Conservation (phyloP, 2,888 invertebrate species). For the Eristalis arbustorum region DNA sequence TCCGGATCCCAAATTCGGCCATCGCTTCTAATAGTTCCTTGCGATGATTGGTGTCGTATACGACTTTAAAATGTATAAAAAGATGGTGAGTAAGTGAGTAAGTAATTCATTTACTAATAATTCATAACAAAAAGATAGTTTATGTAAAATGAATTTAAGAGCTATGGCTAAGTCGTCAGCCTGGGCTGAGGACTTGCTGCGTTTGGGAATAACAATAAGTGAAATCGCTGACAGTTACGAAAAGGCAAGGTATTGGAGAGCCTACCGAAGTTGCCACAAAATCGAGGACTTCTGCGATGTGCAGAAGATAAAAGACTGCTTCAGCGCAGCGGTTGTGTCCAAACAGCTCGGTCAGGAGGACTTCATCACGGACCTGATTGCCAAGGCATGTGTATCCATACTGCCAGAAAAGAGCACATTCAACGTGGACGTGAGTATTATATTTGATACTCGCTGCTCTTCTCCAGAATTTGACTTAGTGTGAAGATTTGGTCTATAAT, state of each 20-base stretch:
- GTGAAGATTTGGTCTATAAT: too few relatives aligned
- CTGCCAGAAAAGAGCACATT: slow-evolving; percentile 93
- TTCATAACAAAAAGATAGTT: too few relatives aligned
- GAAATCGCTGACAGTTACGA: slow-evolving; percentile 99
- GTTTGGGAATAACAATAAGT: slow-evolving; percentile 96
- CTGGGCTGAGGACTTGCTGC: slow-evolving; percentile 94
- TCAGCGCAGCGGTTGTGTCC: slow-evolving; percentile 94
- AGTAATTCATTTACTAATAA: too few relatives aligned
- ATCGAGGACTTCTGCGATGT: slow-evolving; percentile 86
- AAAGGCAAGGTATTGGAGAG: slow-evolving; percentile 93
- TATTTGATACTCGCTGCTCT: too few relatives aligned
- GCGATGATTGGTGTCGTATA: too few relatives aligned
- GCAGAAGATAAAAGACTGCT: slow-evolving; percentile 86
- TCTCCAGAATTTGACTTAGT: too few relatives aligned
- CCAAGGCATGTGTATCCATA: slow-evolving; percentile 93
- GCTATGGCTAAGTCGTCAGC: too few relatives aligned
- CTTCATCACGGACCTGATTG: slow-evolving; percentile 91
- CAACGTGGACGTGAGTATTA: slow-evolving; percentile 99
- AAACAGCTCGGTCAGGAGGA: slow-evolving; percentile 99
- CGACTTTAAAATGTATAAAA: too few relatives aligned
- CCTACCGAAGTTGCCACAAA: slow-evolving; percentile 89
- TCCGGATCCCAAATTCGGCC: too few relatives aligned
- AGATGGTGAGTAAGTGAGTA: too few relatives aligned
- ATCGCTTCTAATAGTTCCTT: too few relatives aligned
- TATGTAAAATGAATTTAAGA: too few relatives aligned